A percentile compares a stretch with the other conserved stretches of the same genome.
phyloP scores from a whole-genome alignment of 2,113 vertebrate species.

The Microcebus griseorufus region DNA sequence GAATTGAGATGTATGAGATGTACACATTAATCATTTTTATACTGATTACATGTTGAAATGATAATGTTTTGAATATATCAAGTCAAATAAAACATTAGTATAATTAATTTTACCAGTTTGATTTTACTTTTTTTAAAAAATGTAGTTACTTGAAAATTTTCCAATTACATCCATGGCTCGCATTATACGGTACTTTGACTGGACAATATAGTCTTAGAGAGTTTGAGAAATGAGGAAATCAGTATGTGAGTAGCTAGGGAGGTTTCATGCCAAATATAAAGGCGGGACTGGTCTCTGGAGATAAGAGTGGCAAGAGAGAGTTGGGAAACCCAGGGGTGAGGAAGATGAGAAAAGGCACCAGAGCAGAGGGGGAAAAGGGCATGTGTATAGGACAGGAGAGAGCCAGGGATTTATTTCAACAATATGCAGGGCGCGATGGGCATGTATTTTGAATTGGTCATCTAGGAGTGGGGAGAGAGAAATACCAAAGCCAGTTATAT shows the following conservation, averaged over 20 bases:
- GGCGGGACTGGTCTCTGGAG: not conserved
- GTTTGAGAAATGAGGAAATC: not conserved
- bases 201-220: not conserved
- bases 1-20: not conserved
- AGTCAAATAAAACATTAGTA: not conserved
- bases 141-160: not conserved
- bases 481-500: not conserved
- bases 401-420: not conserved
- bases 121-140: not conserved
- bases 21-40: not conserved
- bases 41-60: not conserved
- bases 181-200: not conserved
- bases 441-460: not conserved
- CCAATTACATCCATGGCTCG: not conserved
- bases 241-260: not conserved
- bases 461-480: not conserved
- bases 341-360: not conserved
- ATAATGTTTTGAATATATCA: not conserved
- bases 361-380: not conserved
- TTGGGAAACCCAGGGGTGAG: not conserved
- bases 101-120: not conserved
- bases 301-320: not conserved
- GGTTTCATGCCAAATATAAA: not conserved
- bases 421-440: not conserved
- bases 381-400: not conserved